A percentile compares a stretch with the other conserved stretches of the same genome.
These are phyloP conservation scores for Lepidochitona cinerea DNA, from an alignment of 2,888 invertebrate species.

Conservation along the genomic window DNA sequence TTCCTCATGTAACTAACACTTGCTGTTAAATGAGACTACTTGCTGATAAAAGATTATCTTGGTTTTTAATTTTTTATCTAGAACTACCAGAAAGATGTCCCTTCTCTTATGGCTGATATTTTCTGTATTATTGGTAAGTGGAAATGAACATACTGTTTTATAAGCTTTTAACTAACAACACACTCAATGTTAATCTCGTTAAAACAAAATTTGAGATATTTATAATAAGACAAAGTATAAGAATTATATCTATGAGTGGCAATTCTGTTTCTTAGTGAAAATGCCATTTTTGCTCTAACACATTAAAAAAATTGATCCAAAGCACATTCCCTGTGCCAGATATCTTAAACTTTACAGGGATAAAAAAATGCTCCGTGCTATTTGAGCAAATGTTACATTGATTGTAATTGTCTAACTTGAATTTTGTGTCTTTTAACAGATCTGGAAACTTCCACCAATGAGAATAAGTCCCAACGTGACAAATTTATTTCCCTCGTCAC, in stretches of 20 bases:
- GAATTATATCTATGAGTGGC: too few species aligned
- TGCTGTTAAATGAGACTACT: too few species aligned
- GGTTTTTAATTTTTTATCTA: conserved; percentile 70
- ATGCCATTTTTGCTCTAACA: too few species aligned
- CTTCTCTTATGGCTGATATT: conserved; percentile 87
- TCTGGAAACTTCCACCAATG: conserved; percentile 81
- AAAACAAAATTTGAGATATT: too few species aligned
- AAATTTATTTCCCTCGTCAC: conserved; percentile 73
- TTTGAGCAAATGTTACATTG: not conserved
- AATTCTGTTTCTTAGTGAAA: too few species aligned
- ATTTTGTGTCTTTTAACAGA: conserved; percentile 72
- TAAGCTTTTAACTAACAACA: too few species aligned
- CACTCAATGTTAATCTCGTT: too few species aligned
- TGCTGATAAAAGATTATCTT: not conserved
- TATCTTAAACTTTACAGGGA: not conserved
- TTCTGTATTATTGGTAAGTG: conserved; percentile 82
- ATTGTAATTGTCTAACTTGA: not conserved
- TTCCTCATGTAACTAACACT: too few species aligned
- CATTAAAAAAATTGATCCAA: too few species aligned
- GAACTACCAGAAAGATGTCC: conserved; percentile 84
- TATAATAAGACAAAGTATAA: too few species aligned
- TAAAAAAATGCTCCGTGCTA: not conserved
- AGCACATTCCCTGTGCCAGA: too few species aligned
- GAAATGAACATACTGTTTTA: too few species aligned
- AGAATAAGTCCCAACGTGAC: conserved; percentile 81